These are phyloP conservation scores for Drosophila hamatofila DNA, from an alignment of 2,888 invertebrate genomes.

Conservation along the genomic window DNA sequence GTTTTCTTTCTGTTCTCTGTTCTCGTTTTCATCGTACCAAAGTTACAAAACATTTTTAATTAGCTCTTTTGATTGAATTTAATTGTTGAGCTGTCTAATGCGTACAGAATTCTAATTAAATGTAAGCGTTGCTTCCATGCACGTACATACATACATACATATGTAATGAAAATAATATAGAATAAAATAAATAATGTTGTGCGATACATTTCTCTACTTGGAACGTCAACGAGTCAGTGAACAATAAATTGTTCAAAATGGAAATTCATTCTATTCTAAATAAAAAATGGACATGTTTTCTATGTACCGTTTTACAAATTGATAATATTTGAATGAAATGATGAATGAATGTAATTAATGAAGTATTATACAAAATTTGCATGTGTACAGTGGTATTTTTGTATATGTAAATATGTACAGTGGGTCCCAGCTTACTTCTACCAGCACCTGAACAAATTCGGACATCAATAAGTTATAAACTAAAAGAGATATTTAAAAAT, in stretches of 20 bases:
- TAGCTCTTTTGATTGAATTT: slow-evolving; percentile 59
- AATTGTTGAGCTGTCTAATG: slow-evolving; percentile 1
- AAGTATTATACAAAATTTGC: background rate
- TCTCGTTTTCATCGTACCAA: slow-evolving; percentile 27
- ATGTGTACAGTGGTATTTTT: too few relatives aligned
- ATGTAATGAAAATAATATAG: background rate
- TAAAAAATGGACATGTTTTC: background rate
- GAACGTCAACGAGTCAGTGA: background rate
- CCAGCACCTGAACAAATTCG: too few relatives aligned
- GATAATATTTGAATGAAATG: too few relatives aligned
- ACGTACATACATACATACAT: background rate
- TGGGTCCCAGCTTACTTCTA: too few relatives aligned
- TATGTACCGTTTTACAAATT: too few relatives aligned
- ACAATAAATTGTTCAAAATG: background rate
- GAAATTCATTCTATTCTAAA: background rate
- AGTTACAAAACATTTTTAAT: slow-evolving; percentile 52
- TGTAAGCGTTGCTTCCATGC: background rate
- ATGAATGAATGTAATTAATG: background rate
- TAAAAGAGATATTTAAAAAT: too few relatives aligned
- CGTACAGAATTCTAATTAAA: slow-evolving; percentile 1
- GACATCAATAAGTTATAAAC: too few relatives aligned
- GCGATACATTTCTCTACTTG: background rate
- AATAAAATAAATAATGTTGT: background rate
- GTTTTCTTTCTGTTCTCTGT: slow-evolving; percentile 16
- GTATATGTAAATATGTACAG: too few relatives aligned